Evolutionary conservation across 2,113 vertebrate species (phyloP), one percentile per base, ranked within the genome.

Genomic region (Pteropus alecto): DNA sequence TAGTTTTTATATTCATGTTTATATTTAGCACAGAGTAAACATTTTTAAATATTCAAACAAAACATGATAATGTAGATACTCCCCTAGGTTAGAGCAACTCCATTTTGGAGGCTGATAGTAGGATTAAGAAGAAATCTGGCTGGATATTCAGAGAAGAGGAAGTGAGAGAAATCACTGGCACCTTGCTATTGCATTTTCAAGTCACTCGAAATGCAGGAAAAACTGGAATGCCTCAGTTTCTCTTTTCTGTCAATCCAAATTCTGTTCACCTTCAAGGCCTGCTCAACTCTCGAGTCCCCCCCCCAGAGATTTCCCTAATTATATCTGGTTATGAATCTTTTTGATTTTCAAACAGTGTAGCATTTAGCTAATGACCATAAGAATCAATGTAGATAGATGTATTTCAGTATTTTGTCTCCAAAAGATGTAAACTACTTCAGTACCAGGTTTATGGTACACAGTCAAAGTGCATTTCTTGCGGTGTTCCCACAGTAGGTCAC

Each of bases 401-500:
- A 22, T 81, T 56, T 67, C 43, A 33, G 10, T 56, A 48, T 67
- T 63, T 38, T 19, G 4, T 58, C 7, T 87, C 2, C 28, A n/a
- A 48, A 18, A 19, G 8, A 12, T 38, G 2, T 19, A 26, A n/a
- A 16, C 28, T 19, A 11, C 15, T 67, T 38, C 54, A 48, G 33
- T 6, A 12, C 7, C 4, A 33, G 26, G 26, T 6, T 35, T 22
- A 14, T 8, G 14, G 2, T 10, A 18, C 2, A 38, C 8, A 0
- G 12, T 54, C 16, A 56, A 13, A 48, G 7, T 5, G 1, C 1
- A 78, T 26, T 4, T 1, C 15, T 5, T 33, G 1, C 16, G 14
- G 3, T 43, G 2, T 1, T 84, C n/a, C 4, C 11, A 56, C 0
- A 22, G 1, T 46, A 54, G 9, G 15, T 54, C 11, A 56, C 16